These are phyloP conservation scores for Axinella damicornis DNA, from an alignment of 37 sponge, comb jelly and placozoan species.

Conservation along the genomic window DNA sequence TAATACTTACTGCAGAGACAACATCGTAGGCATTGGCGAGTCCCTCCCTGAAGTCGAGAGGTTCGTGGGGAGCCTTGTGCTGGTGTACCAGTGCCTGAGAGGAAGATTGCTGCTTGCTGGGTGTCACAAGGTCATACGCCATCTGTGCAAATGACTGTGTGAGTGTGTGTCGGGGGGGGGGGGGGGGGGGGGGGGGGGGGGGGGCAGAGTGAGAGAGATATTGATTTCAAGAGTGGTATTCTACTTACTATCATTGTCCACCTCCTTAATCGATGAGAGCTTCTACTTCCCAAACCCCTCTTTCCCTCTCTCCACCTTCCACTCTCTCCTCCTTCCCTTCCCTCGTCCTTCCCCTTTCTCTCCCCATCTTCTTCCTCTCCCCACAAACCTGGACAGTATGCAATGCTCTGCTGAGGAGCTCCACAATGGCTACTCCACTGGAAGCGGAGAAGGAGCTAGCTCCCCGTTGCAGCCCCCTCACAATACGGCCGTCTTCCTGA, in stretches of 20 bases:
- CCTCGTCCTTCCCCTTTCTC: not conserved
- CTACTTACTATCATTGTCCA: too few species aligned
- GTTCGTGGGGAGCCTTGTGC: conserved; percentile 57
- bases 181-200: too few species aligned
- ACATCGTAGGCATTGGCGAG: conserved; percentile 88
- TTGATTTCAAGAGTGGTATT: too few species aligned
- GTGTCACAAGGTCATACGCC: conserved; percentile 79
- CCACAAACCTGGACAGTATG: conserved; percentile 77
- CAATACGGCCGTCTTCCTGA: conserved; percentile 92
- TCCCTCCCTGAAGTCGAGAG: conserved; percentile 90
- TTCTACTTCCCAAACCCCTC: not conserved
- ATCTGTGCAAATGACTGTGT: conserved; percentile 70
- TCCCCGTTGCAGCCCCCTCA: conserved; percentile 93
- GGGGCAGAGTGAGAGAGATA: too few species aligned
- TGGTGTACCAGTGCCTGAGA: conserved; percentile 25
- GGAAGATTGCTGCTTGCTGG: conserved; percentile 3
- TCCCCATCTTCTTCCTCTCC: not conserved
- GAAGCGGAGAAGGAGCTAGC: conserved; percentile 89
- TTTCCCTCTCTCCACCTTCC: not conserved
- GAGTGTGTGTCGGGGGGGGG: too few species aligned
- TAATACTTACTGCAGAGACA: conserved; percentile 61
- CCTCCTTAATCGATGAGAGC: not conserved
- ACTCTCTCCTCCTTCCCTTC: not conserved
- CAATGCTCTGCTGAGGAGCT: conserved; percentile 82
- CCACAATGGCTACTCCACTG: conserved; percentile 89